phyloP scores from a whole-genome alignment of 2,888 invertebrate genomes.

The Proisotoma minuta region DNA sequence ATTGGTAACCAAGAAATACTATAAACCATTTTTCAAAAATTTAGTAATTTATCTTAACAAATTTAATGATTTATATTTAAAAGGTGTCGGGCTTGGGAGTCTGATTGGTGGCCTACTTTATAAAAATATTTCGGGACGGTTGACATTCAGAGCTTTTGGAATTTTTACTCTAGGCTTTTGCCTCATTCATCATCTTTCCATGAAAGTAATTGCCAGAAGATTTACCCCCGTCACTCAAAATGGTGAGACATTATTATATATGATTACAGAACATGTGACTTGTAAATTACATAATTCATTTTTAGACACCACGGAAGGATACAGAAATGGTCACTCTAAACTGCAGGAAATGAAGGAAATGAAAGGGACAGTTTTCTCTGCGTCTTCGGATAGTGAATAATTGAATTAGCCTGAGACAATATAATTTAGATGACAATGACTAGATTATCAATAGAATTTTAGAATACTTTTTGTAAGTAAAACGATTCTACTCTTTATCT shows the following conservation, averaged over 20 bases:
- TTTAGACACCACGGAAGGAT: neutral
- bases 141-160: constrained; percentile 69
- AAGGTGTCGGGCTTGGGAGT: constrained; percentile 71
- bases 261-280: too few relatives aligned
- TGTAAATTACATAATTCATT: too few relatives aligned
- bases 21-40: constrained; percentile 6
- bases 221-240: constrained; percentile 23
- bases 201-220: constrained; percentile 24
- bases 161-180: constrained; percentile 62
- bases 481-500: too few relatives aligned
- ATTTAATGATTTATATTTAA: neutral
- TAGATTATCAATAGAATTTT: neutral
- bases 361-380: neutral
- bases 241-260: constrained; percentile 14
- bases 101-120: constrained; percentile 70
- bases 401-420: neutral
- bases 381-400: too few relatives aligned
- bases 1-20: constrained; percentile 55
- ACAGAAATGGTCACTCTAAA: neutral
- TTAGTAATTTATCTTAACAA: neutral
- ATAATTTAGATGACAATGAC: neutral
- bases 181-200: constrained; percentile 53
- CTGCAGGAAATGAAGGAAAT: constrained; percentile 4
- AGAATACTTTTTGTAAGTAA: neutral
- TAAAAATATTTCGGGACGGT: constrained; percentile 61